Evolutionary conservation across 2,888 invertebrate genomes (phyloP).

Genomic region (Cotesia congregata): DNA sequence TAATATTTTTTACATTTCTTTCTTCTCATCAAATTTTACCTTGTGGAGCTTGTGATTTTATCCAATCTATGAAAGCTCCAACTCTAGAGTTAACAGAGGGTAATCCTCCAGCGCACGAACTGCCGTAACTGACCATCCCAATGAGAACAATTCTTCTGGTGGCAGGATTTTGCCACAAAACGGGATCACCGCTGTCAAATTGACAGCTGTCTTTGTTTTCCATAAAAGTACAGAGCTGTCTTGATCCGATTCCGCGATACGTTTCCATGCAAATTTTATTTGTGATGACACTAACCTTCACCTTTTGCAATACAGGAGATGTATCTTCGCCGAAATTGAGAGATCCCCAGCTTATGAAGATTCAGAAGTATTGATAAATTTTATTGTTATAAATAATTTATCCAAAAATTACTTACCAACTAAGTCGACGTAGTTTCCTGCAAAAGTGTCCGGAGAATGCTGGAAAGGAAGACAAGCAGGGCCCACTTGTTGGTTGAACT

Average conservation of each 20-base stretch:
- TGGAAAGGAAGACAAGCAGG: conserved; percentile 78
- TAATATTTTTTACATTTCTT: background rate
- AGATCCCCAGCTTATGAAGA: conserved; percentile 76
- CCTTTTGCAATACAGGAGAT: conserved; percentile 72
- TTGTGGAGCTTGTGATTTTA: conserved; percentile 60
- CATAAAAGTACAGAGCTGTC: conserved; percentile 72
- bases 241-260: conserved; percentile 46
- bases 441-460: conserved; percentile 57
- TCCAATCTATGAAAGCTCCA: conserved; percentile 74
- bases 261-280: conserved; percentile 67
- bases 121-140: conserved; percentile 75
- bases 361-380: background rate
- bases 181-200: conserved; percentile 74
- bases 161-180: conserved; percentile 72
- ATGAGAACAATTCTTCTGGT: conserved; percentile 57
- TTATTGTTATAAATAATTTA: background rate
- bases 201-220: conserved; percentile 75
- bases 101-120: conserved; percentile 71
- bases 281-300: conserved; percentile 72
- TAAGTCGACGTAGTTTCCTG: conserved; percentile 55
- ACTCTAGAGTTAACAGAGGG: conserved; percentile 75
- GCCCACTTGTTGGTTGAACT: conserved; percentile 73
- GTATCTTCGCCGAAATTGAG: conserved; percentile 71
- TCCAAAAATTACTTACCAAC: conserved; percentile 53
- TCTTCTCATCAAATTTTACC: conserved; percentile 42